Base-by-base conservation (phyloP, 2,113 vertebrate genomes). In the Syngnathus scovelli region DNA sequence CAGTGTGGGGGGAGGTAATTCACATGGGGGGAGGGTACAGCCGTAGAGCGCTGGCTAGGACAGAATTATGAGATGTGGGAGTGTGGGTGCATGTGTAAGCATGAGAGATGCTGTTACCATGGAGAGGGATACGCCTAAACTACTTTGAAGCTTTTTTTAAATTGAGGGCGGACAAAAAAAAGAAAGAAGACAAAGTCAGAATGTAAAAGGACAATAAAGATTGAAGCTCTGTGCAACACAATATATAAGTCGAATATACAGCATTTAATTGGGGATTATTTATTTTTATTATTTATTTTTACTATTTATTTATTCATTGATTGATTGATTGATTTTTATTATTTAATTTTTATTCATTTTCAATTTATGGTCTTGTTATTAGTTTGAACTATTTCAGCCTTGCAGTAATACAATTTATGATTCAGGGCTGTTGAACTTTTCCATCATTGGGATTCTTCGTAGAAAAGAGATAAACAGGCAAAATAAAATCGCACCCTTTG, bases 101-200 rank as follows among this genome's bases (percentile, higher is more conserved):
- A 78, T 73, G 73, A 69, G 67, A 81, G 78, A 66, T 83, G 80
- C 72, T 70, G 83, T 88, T 86, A 78, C 87, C 87, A 87, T 88
- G 87, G 85, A 79, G 85, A 87, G 67, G 78, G 78, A 49, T 78
- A 82, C 71, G 61, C 72, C 80, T 82, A 69, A 81, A 80, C 41
- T 83, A 72, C 71, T 70, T 70, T 65, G 75, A 76, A 77, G 27
- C 66, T 72, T 33, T 71, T 71, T 67, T 54, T 62, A 73, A 44
- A 74, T 37, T n/a, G 64, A 27, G 36, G 37, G 63, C 61, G 65
- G 19, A 15, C 44, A 64, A 65, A n/a, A 71, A 71, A 56, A 72
- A n/a, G 23, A n/a, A 48, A 55, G 52, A 55, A 46, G 49, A 64
- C 39, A 83, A 77, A 72, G 38, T 62, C 1, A 63, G 10, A 11